Percentiles rank a stretch among this genome's conserved stretches.
phyloP scores from a whole-genome alignment of 35 echinoderm and acorn worm species.

The Hemicentrotus pulcherrimus region DNA sequence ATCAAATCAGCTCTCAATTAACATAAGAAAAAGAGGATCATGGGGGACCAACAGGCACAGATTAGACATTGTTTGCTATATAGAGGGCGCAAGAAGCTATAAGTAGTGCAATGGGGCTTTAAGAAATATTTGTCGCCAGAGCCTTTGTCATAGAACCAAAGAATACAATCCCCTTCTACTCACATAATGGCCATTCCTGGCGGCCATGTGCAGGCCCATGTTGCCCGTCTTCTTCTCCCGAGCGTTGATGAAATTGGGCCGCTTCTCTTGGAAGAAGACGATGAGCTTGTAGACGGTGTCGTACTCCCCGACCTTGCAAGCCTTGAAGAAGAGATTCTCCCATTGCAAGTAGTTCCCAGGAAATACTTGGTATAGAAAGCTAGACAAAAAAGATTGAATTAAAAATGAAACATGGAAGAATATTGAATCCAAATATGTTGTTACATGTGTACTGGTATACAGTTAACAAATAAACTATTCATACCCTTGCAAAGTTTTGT shows the following conservation, averaged over 20 bases:
- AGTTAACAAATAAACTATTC: too few relatives aligned
- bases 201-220: constrained; percentile 86
- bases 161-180: not conserved
- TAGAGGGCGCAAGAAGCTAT: too few relatives aligned
- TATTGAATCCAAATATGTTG: too few relatives aligned
- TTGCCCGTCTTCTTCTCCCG: constrained; percentile 93
- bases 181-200: constrained; percentile 93
- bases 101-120: too few relatives aligned
- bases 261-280: constrained; percentile 91
- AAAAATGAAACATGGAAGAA: too few relatives aligned
- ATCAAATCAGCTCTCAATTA: too few relatives aligned
- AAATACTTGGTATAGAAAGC: constrained; percentile 97
- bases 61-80: too few relatives aligned
- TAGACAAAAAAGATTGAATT: constrained; percentile 14
- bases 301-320: constrained; percentile 79
- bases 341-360: constrained; percentile 85
- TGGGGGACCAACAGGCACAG: too few relatives aligned
- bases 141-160: not conserved
- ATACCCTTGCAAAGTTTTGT: too few relatives aligned
- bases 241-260: constrained; percentile 87
- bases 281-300: constrained; percentile 95
- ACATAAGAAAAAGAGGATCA: too few relatives aligned
- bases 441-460: too few relatives aligned
- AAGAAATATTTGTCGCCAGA: too few relatives aligned
- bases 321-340: constrained; percentile 92